Percentiles rank a stretch among this genome's conserved stretches.
Conservation (phyloP, 2,797 vertebrate genomes). For the Denticeps clupeoides region DNA sequence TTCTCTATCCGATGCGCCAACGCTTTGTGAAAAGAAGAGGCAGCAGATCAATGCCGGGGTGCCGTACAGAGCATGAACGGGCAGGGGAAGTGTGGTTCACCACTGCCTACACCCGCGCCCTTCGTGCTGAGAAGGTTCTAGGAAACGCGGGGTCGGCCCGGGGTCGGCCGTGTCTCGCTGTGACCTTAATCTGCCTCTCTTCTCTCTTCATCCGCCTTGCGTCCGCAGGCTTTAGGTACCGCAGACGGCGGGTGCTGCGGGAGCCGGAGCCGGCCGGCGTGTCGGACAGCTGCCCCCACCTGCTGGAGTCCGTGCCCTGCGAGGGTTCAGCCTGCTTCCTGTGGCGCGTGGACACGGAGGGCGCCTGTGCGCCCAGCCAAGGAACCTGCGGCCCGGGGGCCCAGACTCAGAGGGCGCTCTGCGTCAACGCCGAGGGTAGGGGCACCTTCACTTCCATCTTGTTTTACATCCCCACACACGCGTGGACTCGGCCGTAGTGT, state of each 20-base stretch:
- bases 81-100: too few relatives aligned
- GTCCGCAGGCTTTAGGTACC: constrained; percentile 72
- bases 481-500: too few relatives aligned
- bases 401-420: constrained; percentile 57
- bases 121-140: constrained; percentile 2
- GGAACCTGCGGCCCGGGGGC: constrained; percentile 72
- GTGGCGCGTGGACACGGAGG: constrained; percentile 62
- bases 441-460: not conserved
- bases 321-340: constrained; percentile 72
- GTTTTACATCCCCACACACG: not conserved
- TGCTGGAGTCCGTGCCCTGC: constrained; percentile 76
- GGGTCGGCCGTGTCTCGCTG: constrained; percentile 4
- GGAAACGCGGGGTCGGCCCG: constrained; percentile 3
- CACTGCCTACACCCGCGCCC: not conserved
- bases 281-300: constrained; percentile 63
- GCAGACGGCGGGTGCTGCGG: constrained; percentile 64
- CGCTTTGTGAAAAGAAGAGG: not conserved
- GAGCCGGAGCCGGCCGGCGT: constrained; percentile 59
- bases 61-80: too few relatives aligned
- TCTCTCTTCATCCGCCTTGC: not conserved
- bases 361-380: constrained; percentile 54
- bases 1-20: not conserved
- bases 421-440: constrained; percentile 67
- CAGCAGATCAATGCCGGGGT: too few relatives aligned
- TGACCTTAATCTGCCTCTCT: not conserved